Evolutionary conservation across 92 coral and sea anemone genomes (phyloP), one percentile per base, ranked within the genome.

Genomic region (Porites divaricata): DNA sequence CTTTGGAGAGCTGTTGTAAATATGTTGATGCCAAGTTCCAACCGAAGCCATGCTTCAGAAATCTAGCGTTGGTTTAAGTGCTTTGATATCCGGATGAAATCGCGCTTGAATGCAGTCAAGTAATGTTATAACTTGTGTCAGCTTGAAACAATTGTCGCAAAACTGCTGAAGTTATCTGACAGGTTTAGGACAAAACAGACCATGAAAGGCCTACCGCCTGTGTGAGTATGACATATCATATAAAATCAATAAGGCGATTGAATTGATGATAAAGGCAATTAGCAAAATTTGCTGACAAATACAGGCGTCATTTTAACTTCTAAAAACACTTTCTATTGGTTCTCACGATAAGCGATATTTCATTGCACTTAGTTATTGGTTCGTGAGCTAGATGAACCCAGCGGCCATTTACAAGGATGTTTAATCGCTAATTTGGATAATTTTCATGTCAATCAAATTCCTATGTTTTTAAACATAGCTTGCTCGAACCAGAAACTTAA

Each of bases 171-270:
- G 74, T 76, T 83, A 87, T 85, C 85, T 93, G 95, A 88, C 97
- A 91, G 91, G 78, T 81, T 67, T 62, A 88, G 90, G 87, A 87
- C 94, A 90, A 88, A 87, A 82, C 91, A 91, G 89, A 82, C 89
- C 85, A 87, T 87, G 87, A 81, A 89, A 88, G 88, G 89, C 48
- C 86, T 91, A 91, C 88, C 92, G 94, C 95, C 95, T 74, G 85
- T 28, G 83, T 72, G 85, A 94, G 87, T 90, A 88, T 93, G 96
- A 89, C 94, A 92, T 97, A 97, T 97, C 93, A 94, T 93, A 92
- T 97, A 97, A 95, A 80, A 97, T 97, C 98, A 97, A 95, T 97
- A 93, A 90, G 89, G 88, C 84, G 99, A 96, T 96, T 96, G 95
- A 91, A 88, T 93, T 96, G 96, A 88, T 85, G 98, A 96, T 96